A percentile compares a stretch with the other conserved stretches of the same genome.
Conservation (phyloP, 2,113 vertebrate genomes). For the Clupea harengus region DNA sequence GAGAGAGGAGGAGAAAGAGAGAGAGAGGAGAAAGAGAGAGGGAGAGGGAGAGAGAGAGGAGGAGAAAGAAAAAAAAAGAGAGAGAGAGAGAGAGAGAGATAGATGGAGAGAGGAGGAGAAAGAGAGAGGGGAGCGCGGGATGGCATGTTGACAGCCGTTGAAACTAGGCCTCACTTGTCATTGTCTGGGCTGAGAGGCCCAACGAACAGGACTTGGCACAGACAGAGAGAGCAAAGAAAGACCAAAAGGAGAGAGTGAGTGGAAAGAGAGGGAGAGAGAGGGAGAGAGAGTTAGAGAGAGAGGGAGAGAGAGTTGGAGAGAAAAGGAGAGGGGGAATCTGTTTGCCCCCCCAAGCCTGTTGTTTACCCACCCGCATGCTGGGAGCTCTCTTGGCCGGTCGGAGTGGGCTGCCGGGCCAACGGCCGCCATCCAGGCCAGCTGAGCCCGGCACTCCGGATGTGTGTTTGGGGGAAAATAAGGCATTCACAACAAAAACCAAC, state of each 20-base stretch:
- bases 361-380: constrained; percentile 35
- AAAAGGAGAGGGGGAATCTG: neutral
- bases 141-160: constrained; percentile 64
- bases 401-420: neutral
- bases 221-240: constrained; percentile 13
- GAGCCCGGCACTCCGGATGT: neutral
- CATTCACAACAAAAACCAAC: constrained; percentile 11
- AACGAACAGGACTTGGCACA: constrained; percentile 70
- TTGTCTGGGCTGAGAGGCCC: constrained; percentile 78
- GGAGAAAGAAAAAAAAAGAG: too few relatives aligned
- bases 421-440: neutral
- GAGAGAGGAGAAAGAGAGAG: too few relatives aligned
- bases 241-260: neutral
- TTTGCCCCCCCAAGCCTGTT: neutral
- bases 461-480: neutral
- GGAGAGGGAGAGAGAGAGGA: neutral
- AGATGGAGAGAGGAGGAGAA: neutral
- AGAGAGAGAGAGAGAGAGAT: constrained; percentile 13
- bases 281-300: constrained; percentile 22
- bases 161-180: constrained; percentile 77
- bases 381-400: neutral
- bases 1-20: neutral
- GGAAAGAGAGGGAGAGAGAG: neutral
- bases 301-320: neutral
- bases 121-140: neutral